phyloP scores from a whole-genome alignment of 2,113 vertebrate genomes.

The Aegithalos caudatus region DNA sequence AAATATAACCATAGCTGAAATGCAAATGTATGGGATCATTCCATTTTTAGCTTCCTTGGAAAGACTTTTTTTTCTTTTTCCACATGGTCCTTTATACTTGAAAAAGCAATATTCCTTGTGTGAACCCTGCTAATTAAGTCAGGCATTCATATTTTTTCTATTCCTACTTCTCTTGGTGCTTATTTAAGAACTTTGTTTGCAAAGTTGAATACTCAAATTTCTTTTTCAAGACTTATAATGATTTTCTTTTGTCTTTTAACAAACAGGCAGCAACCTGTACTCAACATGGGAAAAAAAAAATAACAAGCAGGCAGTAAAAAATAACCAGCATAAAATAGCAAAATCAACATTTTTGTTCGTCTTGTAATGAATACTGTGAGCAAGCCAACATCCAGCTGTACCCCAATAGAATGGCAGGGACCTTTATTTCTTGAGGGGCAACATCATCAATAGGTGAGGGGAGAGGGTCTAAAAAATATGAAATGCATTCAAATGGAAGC shows the following conservation, averaged over 20 bases:
- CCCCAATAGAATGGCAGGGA: not conserved
- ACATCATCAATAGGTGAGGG: not conserved
- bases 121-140: slow-evolving; percentile 4
- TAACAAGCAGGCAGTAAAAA: not conserved
- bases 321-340: not conserved
- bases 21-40: not conserved
- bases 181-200: slow-evolving; percentile 31
- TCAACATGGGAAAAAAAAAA: not conserved
- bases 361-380: not conserved
- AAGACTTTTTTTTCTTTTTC: not conserved
- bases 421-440: not conserved
- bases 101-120: not conserved
- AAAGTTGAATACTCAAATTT: slow-evolving; percentile 1
- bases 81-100: not conserved
- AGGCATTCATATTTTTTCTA: not conserved
- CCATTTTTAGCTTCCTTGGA: not conserved
- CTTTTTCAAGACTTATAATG: slow-evolving; percentile 23
- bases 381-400: not conserved
- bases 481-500: not conserved
- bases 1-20: not conserved
- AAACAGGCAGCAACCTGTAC: not conserved
- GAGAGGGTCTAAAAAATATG: not conserved
- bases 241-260: slow-evolving; percentile 43
- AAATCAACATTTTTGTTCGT: not conserved
- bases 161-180: not conserved